Conservation (phyloP, 2,113 vertebrate species). For the Telmatochromis sp. region DNA sequence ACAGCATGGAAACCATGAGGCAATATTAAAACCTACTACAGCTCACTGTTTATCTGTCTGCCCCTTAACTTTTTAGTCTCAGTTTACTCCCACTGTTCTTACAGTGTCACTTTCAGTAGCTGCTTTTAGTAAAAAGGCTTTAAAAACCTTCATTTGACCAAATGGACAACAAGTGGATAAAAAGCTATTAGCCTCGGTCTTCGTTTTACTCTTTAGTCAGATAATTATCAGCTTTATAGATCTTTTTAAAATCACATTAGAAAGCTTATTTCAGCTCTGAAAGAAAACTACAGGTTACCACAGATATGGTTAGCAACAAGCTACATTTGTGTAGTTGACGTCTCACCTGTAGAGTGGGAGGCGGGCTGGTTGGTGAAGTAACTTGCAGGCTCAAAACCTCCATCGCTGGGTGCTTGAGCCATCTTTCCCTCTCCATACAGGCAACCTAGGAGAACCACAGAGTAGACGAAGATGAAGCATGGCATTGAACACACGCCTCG, state of each 20-base stretch:
- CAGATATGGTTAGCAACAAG: not conserved
- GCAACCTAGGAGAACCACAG: constrained; percentile 15
- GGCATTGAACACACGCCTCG: not conserved
- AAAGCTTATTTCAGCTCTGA: not conserved
- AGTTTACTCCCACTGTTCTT: not conserved
- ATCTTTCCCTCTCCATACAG: constrained; percentile 42
- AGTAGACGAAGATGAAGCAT: not conserved
- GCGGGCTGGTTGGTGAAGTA: constrained; percentile 34
- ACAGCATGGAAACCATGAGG: not conserved
- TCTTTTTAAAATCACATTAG: not conserved
- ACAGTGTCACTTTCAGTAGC: not conserved
- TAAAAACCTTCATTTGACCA: not conserved
- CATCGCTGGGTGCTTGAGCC: constrained; percentile 10
- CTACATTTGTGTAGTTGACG: not conserved
- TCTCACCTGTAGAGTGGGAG: constrained; percentile 38
- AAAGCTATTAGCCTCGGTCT: fast-evolving
- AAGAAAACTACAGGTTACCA: not conserved
- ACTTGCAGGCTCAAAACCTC: constrained; percentile 26
- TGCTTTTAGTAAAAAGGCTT: not conserved
- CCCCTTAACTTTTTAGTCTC: not conserved
- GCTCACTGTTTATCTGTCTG: not conserved
- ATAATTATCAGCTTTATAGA: not conserved
- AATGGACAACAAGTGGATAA: fast-evolving
- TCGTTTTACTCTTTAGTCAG: not conserved
- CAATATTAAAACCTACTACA: not conserved